A percentile compares a stretch with the other conserved stretches of the same genome.
Evolutionary conservation across 2,797 vertebrate species (phyloP).

Genomic region (Hybognathus amarus): DNA sequence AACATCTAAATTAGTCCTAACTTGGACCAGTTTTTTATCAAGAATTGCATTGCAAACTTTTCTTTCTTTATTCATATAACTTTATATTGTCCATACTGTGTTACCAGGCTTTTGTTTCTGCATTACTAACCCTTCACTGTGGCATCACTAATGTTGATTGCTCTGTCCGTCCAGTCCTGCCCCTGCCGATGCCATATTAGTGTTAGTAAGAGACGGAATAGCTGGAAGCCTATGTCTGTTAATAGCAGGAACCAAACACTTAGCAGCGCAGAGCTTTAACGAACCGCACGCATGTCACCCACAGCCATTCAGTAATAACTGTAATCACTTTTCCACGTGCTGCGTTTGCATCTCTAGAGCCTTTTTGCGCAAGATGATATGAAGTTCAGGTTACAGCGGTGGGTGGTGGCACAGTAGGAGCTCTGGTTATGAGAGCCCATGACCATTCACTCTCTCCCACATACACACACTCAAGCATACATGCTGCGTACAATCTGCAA

Average conservation of each 20-base stretch:
- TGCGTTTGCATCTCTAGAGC: slow-evolving; percentile 43
- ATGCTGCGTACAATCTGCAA: not conserved
- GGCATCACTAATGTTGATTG: slow-evolving; percentile 31
- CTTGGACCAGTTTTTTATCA: not conserved
- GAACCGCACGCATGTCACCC: slow-evolving; percentile 42
- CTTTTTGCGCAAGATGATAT: slow-evolving; percentile 48
- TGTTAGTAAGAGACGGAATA: slow-evolving; percentile 27
- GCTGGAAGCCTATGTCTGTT: slow-evolving; percentile 27
- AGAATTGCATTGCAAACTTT: not conserved
- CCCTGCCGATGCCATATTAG: slow-evolving; percentile 33
- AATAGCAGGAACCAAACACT: slow-evolving; percentile 43
- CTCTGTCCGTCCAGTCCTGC: slow-evolving; percentile 31
- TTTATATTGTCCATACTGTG: not conserved
- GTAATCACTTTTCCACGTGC: slow-evolving; percentile 50
- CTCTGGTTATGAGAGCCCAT: slow-evolving; percentile 47
- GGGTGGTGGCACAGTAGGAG: slow-evolving; percentile 51
- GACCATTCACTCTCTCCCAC: slow-evolving; percentile 26
- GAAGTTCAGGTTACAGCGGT: slow-evolving; percentile 45
- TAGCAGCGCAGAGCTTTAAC: slow-evolving; percentile 43
- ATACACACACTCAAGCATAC: slow-evolving; percentile 20
- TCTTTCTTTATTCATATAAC: not conserved
- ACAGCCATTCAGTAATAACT: slow-evolving; percentile 55
- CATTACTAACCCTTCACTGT: slow-evolving; percentile 21
- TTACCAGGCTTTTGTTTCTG: slow-evolving; percentile 9
- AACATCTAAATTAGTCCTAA: not conserved